Evolutionary conservation across 2,888 invertebrate species (phyloP).

Genomic region (Drosophila phalerata): DNA sequence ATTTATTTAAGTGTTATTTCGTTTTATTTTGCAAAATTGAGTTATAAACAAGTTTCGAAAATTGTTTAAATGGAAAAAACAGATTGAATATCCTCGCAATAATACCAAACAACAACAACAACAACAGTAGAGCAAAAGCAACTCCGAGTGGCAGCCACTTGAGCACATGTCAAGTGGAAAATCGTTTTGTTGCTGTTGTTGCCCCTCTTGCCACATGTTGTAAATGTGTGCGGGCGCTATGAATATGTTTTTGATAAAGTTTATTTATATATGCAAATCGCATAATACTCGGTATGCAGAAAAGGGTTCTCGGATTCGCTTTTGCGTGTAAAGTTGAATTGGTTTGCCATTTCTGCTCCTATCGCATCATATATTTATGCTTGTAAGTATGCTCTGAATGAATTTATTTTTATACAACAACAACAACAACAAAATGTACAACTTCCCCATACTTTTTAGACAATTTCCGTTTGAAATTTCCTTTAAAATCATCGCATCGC

Average conservation of each 20-base stretch:
- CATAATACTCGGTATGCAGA: constrained; percentile 45
- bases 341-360: constrained; percentile 35
- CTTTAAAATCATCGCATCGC: constrained; percentile 40
- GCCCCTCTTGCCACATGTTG: constrained; percentile 26
- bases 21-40: constrained; percentile 74
- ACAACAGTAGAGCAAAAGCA: constrained; percentile 8
- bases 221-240: constrained; percentile 52
- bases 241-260: constrained; percentile 75
- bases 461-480: constrained; percentile 69
- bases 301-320: constrained; percentile 44
- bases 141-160: constrained; percentile 68
- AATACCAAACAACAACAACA: constrained; percentile 10
- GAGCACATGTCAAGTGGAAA: constrained; percentile 80
- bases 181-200: constrained; percentile 71
- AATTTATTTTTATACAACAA: constrained; percentile 10
- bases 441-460: constrained; percentile 16
- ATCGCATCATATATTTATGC: constrained; percentile 6
- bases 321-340: constrained; percentile 46
- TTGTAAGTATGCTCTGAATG: constrained; percentile 14
- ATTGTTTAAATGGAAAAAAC: constrained; percentile 73
- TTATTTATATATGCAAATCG: constrained; percentile 77
- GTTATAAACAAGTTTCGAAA: constrained; percentile 79
- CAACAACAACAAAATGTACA: not conserved
- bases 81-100: constrained; percentile 69
- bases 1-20: constrained; percentile 81